These are phyloP conservation scores for Gadopsis bispinosus DNA, from an alignment of 2,797 vertebrate species.

Conservation along the genomic window DNA sequence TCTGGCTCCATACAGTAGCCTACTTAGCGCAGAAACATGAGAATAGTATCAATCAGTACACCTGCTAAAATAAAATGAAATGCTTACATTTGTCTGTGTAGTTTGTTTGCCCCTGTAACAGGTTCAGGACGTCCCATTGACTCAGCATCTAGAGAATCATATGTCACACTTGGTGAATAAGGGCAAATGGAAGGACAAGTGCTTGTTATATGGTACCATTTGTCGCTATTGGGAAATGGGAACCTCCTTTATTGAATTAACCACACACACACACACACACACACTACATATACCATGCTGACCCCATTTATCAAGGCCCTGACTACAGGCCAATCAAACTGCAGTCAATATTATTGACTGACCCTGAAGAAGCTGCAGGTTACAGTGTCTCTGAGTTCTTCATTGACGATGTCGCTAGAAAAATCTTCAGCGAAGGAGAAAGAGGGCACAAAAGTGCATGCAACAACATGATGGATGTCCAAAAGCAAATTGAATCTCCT, in stretches of 20 bases:
- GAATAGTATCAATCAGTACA: not conserved
- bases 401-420: constrained; percentile 30
- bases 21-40: no score
- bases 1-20: not conserved
- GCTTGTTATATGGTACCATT: constrained; percentile 43
- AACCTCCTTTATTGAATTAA: constrained; percentile 54
- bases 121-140: constrained; percentile 1
- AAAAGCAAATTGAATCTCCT: constrained; percentile 8
- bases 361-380: constrained; percentile 36
- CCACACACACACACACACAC: constrained; percentile 27
- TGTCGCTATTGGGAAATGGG: constrained; percentile 48
- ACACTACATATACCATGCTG: constrained; percentile 26
- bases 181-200: constrained; percentile 43
- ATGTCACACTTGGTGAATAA: constrained; percentile 42
- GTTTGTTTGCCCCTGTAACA: not conserved
- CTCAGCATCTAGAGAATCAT: constrained; percentile 19
- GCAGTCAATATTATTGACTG: constrained; percentile 65
- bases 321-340: constrained; percentile 54
- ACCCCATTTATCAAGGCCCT: constrained; percentile 71
- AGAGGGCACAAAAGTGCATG: not conserved
- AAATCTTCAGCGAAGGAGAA: constrained; percentile 3
- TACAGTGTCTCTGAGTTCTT: constrained; percentile 37
- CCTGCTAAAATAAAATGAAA: not conserved
- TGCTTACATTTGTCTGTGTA: not conserved
- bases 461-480: constrained; percentile 1